These are phyloP conservation scores for Petrocephalus microphthalmus DNA, from an alignment of 2,113 vertebrate genomes.

Conservation along the genomic window DNA sequence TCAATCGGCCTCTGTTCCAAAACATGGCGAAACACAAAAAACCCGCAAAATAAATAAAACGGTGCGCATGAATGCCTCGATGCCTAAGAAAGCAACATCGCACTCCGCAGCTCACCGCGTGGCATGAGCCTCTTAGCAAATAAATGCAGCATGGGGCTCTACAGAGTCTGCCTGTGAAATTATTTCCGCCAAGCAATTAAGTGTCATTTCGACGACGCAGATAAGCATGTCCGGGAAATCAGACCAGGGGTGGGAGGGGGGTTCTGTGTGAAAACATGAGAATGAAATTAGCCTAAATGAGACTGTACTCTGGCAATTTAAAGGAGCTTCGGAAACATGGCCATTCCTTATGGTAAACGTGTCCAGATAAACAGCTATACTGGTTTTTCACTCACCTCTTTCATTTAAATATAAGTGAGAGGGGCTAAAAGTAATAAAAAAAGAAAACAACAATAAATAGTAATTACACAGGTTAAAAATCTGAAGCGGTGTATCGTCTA, in stretches of 20 bases:
- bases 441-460: neutral
- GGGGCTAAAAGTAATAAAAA: neutral
- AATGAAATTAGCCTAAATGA: constrained; percentile 51
- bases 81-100: constrained; percentile 3
- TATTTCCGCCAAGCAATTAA: constrained; percentile 50
- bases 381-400: neutral
- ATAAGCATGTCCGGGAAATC: constrained; percentile 55
- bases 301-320: constrained; percentile 14
- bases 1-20: constrained; percentile 4
- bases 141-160: constrained; percentile 22
- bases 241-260: constrained; percentile 34
- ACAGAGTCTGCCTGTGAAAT: constrained; percentile 35
- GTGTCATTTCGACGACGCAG: constrained; percentile 48
- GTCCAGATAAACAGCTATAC: neutral
- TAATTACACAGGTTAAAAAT: constrained; percentile 1
- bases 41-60: neutral
- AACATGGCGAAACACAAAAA: constrained; percentile 11
- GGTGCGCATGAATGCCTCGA: neutral
- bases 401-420: neutral
- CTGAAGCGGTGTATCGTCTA: neutral
- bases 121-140: neutral
- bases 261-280: constrained; percentile 51
- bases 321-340: neutral
- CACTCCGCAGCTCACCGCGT: constrained; percentile 27
- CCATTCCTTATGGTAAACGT: constrained; percentile 10